Percentiles rank a stretch among this genome's conserved stretches.
These are phyloP conservation scores for Volucella inanis DNA, from an alignment of 2,888 invertebrate species.

Conservation along the genomic window DNA sequence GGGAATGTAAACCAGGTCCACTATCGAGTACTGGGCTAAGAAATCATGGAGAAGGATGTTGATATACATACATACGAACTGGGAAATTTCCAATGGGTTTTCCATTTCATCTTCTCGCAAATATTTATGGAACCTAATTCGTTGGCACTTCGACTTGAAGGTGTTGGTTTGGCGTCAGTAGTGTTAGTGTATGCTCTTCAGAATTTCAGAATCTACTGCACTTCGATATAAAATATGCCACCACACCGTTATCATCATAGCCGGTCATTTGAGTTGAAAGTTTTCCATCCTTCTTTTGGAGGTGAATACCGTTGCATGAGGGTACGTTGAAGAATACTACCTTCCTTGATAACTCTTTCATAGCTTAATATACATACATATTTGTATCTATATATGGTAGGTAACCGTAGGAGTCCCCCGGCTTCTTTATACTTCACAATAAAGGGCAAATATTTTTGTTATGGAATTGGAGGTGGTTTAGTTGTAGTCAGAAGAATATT, in stretches of 20 bases:
- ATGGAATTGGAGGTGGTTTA: neutral
- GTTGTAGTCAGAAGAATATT: neutral
- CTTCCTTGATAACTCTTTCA: no score
- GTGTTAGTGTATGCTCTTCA: slow-evolving; percentile 45
- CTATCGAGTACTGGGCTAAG: slow-evolving; percentile 40
- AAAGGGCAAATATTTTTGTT: slow-evolving; percentile 5
- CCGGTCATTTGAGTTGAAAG: slow-evolving; percentile 29
- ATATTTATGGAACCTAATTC: slow-evolving; percentile 73
- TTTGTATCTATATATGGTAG: no score
- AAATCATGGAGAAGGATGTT: neutral
- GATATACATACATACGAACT: neutral
- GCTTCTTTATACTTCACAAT: neutral
- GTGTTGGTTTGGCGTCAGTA: slow-evolving; percentile 6
- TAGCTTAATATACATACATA: neutral
- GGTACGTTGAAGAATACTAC: no score
- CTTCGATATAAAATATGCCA: slow-evolving; percentile 57
- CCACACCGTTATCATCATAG: slow-evolving; percentile 48
- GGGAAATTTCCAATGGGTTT: slow-evolving; percentile 24
- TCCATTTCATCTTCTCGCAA: slow-evolving; percentile 62
- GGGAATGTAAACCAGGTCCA: slow-evolving; percentile 70
- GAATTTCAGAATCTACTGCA: slow-evolving; percentile 44
- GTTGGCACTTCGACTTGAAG: slow-evolving; percentile 29
- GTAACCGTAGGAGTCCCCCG: neutral
- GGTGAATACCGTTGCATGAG: neutral
- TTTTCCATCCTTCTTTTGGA: slow-evolving; percentile 9